phyloP scores from a whole-genome alignment of 2,797 vertebrate genomes.

The Peromyscus melanophrys region DNA sequence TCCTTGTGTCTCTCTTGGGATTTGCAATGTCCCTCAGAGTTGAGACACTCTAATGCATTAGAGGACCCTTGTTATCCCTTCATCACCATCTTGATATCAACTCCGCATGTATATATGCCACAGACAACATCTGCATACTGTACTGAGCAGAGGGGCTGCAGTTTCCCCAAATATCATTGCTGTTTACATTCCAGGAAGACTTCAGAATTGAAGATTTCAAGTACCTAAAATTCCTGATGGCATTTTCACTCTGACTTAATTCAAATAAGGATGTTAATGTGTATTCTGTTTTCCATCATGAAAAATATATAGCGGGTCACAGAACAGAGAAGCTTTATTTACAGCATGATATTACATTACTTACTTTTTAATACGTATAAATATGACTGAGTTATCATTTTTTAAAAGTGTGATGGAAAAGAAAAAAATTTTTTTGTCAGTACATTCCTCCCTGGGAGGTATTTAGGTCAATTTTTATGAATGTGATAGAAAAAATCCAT shows the following conservation, averaged over 20 bases:
- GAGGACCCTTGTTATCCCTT: neutral
- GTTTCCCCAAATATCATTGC: neutral
- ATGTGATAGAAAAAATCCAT: slow-evolving; percentile 59
- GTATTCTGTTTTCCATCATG: neutral
- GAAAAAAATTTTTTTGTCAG: neutral
- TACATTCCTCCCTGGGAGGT: slow-evolving; percentile 28
- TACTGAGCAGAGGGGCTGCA: neutral
- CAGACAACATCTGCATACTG: neutral
- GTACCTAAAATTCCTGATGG: neutral
- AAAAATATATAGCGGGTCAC: neutral
- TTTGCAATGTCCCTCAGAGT: neutral
- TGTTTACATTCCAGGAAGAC: slow-evolving; percentile 3
- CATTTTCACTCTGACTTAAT: slow-evolving; percentile 34
- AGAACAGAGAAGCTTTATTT: neutral
- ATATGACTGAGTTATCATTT: neutral
- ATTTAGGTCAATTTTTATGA: slow-evolving; percentile 21
- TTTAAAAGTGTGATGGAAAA: neutral
- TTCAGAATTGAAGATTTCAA: slow-evolving; percentile 9
- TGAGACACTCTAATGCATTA: neutral
- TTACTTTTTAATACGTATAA: neutral
- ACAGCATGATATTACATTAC: neutral
- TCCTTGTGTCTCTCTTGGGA: neutral
- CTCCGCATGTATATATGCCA: neutral
- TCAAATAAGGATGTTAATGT: slow-evolving; percentile 12
- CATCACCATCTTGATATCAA: slow-evolving; percentile 1